phyloP scores from a whole-genome alignment of 2,113 vertebrate genomes.

The Amphilophus citrinellus region DNA sequence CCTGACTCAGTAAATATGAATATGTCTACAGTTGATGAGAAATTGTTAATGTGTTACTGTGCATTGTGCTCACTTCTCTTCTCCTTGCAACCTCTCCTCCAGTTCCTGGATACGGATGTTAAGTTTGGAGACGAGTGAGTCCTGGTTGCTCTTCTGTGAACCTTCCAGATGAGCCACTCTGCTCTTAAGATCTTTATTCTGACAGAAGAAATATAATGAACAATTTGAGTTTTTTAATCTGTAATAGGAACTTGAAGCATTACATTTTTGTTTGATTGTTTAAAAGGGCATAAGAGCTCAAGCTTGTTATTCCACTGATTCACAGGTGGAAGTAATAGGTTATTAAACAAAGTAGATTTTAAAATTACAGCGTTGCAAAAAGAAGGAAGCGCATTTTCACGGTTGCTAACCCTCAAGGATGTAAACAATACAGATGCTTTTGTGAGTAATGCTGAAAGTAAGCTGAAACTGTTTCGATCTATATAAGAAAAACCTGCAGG shows the following conservation, averaged over 20 bases:
- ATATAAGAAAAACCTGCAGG: not conserved
- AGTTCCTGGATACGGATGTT: slow-evolving; percentile 90
- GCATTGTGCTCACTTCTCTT: slow-evolving; percentile 84
- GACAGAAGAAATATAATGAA: not conserved
- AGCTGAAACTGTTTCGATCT: not conserved
- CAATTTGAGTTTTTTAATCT: not conserved
- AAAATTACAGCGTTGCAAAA: not conserved
- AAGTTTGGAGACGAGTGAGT: slow-evolving; percentile 89
- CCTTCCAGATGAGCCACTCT: slow-evolving; percentile 90
- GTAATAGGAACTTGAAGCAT: not conserved
- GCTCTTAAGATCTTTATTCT: slow-evolving; percentile 95
- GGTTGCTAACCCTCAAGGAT: not conserved
- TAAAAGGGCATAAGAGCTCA: not conserved
- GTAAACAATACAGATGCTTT: not conserved
- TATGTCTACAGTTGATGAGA: not conserved
- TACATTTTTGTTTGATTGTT: not conserved
- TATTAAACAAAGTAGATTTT: not conserved
- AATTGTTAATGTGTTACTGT: not conserved
- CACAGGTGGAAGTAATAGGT: not conserved
- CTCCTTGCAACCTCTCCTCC: slow-evolving; percentile 88
- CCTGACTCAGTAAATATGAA: not conserved
- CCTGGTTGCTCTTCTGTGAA: slow-evolving; percentile 90
- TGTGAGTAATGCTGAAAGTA: not conserved
- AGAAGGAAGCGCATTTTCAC: not conserved
- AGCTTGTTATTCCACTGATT: not conserved